Evolutionary conservation across 2,888 invertebrate species (phyloP).

Genomic region (Drosophila merina): DNA sequence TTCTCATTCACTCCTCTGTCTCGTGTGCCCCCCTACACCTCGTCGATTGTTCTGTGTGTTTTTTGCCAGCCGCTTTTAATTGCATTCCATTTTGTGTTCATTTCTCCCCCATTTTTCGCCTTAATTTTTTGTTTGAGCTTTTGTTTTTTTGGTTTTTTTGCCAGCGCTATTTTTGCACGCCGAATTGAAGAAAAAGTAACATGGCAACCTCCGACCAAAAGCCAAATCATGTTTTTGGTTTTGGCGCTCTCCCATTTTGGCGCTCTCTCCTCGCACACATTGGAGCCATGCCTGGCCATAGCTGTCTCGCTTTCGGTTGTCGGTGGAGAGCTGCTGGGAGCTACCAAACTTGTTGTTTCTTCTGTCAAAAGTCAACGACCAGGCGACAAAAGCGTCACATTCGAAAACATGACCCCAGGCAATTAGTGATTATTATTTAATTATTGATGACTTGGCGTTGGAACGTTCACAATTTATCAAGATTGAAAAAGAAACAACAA

Average conservation of each 20-base stretch:
- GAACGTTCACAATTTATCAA: background rate
- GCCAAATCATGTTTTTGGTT: slow-evolving; percentile 52
- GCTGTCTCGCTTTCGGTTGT: background rate
- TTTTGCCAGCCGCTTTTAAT: slow-evolving; percentile 79
- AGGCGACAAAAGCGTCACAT: slow-evolving; percentile 55
- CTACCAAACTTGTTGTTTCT: slow-evolving; percentile 19
- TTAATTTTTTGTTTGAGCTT: slow-evolving; percentile 35
- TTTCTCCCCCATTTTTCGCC: slow-evolving; percentile 33
- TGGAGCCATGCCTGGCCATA: slow-evolving; percentile 9
- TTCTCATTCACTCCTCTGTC: background rate
- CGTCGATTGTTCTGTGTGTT: slow-evolving; percentile 35
- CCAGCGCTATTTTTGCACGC: slow-evolving; percentile 35
- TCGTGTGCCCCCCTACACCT: slow-evolving; percentile 14
- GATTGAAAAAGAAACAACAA: too few species aligned
- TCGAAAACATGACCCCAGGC: background rate
- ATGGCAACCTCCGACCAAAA: slow-evolving; percentile 47
- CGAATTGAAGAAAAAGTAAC: slow-evolving; percentile 50
- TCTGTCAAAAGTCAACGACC: slow-evolving; percentile 61
- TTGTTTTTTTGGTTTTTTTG: slow-evolving; percentile 13
- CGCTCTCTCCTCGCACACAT: slow-evolving; percentile 6
- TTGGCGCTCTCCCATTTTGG: slow-evolving; percentile 18
- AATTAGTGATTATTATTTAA: background rate
- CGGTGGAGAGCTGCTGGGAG: background rate
- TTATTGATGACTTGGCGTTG: background rate
- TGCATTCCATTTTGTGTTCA: slow-evolving; percentile 74